Conservation (phyloP, 1,140 invertebrate species). For the Adelges cooleyi region DNA sequence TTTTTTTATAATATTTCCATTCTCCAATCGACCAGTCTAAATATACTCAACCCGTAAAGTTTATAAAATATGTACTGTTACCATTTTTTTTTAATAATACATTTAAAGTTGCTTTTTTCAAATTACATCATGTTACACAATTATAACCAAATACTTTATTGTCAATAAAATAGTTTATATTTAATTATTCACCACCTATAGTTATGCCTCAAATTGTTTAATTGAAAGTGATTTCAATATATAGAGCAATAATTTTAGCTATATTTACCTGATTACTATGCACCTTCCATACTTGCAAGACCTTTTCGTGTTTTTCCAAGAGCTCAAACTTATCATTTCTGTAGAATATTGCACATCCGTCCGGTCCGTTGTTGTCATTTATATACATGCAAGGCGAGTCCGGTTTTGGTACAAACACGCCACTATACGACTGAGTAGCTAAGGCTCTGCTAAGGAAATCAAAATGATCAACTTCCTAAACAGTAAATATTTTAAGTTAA, state of each 20-base stretch:
- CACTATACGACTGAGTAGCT: constrained; percentile 51
- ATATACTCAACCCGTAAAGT: too few species aligned
- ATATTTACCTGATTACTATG: constrained; percentile 54
- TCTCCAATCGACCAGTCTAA: too few species aligned
- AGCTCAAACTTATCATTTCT: constrained; percentile 50
- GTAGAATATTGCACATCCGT: constrained; percentile 70
- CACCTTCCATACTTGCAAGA: constrained; percentile 56
- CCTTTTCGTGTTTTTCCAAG: constrained; percentile 45
- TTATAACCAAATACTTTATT: too few species aligned
- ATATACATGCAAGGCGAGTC: constrained; percentile 67
- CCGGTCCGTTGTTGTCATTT: constrained; percentile 60
- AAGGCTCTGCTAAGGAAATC: constrained; percentile 53
- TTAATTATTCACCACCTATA: too few species aligned
- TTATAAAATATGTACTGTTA: too few species aligned
- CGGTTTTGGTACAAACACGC: constrained; percentile 63
- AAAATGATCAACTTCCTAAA: constrained; percentile 65
- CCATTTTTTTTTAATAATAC: too few species aligned
- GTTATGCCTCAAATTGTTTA: background rate
- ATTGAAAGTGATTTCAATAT: background rate
- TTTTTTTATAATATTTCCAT: too few species aligned
- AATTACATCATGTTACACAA: too few species aligned
- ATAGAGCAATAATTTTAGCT: background rate
- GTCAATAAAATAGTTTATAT: too few species aligned
- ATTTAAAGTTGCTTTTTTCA: too few species aligned
- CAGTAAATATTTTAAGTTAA: constrained; percentile 19